phyloP scores from a whole-genome alignment of 1,140 invertebrate genomes.

The Trichonephila clavata region DNA sequence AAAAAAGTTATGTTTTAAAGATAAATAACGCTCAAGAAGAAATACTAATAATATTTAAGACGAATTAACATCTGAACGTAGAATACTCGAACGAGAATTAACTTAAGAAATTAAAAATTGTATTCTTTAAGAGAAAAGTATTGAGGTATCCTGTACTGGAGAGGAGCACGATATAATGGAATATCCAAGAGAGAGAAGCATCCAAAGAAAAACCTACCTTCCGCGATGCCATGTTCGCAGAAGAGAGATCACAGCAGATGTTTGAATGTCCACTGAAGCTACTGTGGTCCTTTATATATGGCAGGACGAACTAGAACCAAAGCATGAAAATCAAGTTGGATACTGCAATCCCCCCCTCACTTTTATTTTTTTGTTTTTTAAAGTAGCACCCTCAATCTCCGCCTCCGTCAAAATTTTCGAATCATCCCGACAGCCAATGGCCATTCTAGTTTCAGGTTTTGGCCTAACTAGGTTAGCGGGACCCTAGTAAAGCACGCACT shows the following conservation, averaged over 20 bases:
- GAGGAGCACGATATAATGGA: neutral
- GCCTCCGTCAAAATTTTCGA: constrained; percentile 68
- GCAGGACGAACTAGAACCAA: constrained; percentile 27
- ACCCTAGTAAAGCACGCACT: constrained; percentile 71
- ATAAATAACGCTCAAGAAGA: too few species aligned
- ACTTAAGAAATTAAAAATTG: neutral
- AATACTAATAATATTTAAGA: too few species aligned
- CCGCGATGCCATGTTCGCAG: constrained; percentile 74
- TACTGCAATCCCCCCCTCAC: neutral
- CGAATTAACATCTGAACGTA: too few species aligned
- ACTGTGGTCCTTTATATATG: constrained; percentile 27
- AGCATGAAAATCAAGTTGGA: constrained; percentile 35
- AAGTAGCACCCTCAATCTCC: constrained; percentile 64
- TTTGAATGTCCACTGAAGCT: constrained; percentile 64
- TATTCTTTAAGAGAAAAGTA: neutral
- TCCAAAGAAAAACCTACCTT: constrained; percentile 66
- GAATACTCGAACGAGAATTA: neutral
- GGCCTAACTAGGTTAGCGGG: constrained; percentile 70
- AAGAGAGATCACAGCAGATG: constrained; percentile 56
- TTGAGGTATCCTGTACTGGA: neutral
- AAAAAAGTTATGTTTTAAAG: too few species aligned
- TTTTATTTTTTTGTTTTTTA: constrained; percentile 56
- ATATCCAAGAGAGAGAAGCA: constrained; percentile 53
- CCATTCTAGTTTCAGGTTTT: constrained; percentile 47
- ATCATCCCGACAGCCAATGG: constrained; percentile 62